A percentile compares a stretch with the other conserved stretches of the same genome.
phyloP scores from a whole-genome alignment of 2,113 vertebrate species.

The Gobius niger region DNA sequence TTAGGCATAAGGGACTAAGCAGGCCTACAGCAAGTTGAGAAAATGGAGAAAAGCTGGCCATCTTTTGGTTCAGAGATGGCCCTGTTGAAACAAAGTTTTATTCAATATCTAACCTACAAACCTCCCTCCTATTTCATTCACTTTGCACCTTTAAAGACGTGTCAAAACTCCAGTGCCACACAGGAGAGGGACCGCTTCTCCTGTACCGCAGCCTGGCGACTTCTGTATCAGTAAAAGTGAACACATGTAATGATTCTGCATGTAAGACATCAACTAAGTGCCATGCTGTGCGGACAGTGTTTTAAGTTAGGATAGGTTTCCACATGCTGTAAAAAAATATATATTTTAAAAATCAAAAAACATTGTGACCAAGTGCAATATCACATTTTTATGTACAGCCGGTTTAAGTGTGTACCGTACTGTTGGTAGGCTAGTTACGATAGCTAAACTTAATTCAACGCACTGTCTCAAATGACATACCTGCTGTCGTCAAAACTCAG shows the following conservation, averaged over 20 bases:
- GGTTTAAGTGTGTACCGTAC: constrained; percentile 14
- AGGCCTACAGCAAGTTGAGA: constrained; percentile 33
- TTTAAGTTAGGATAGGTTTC: constrained; percentile 62
- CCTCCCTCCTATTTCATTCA: constrained; percentile 30
- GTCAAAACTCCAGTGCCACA: constrained; percentile 40
- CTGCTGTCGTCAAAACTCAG: constrained; percentile 45
- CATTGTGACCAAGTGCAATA: constrained; percentile 78
- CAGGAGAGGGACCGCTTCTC: constrained; percentile 25
- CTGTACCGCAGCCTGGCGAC: constrained; percentile 8
- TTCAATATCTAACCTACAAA: constrained; percentile 27
- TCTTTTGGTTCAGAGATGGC: constrained; percentile 30
- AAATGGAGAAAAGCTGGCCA: constrained; percentile 32
- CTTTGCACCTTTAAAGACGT: constrained; percentile 14
- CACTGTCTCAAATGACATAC: constrained; percentile 58
- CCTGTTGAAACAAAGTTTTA: constrained; percentile 14
- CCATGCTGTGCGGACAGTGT: constrained; percentile 73
- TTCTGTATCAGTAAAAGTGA: constrained; percentile 42
- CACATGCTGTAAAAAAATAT: constrained; percentile 61
- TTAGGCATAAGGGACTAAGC: constrained; percentile 16
- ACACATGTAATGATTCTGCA: constrained; percentile 56
- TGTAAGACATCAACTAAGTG: constrained; percentile 72
- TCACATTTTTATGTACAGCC: constrained; percentile 47
- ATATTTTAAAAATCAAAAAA: neutral
- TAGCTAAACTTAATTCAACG: constrained; percentile 17
- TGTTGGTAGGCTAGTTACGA: constrained; percentile 34